Conservation (phyloP, 2,888 invertebrate species). For the Trichopoda pennipes region DNA sequence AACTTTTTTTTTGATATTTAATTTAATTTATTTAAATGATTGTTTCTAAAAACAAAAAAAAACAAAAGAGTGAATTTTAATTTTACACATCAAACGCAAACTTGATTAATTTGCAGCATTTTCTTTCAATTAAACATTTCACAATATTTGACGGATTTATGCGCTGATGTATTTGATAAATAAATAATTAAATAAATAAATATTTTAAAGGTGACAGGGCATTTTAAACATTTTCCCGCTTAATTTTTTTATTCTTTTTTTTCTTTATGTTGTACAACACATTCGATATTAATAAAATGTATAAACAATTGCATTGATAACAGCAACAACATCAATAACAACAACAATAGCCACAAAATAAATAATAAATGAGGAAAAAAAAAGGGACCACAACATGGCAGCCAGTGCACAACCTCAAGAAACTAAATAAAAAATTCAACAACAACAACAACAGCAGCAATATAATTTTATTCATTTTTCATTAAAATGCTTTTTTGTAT, state of each 20-base stretch:
- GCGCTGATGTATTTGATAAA: background rate
- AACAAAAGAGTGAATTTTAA: background rate
- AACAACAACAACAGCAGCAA: background rate
- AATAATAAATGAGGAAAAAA: conserved; percentile 26
- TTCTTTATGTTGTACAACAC: background rate
- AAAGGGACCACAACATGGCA: conserved; percentile 10
- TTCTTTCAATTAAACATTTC: conserved; percentile 15
- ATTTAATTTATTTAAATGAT: conserved; percentile 6
- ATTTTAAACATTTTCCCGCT: conserved; percentile 22
- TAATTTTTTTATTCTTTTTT: conserved; percentile 1
- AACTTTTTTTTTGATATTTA: conserved; percentile 1
- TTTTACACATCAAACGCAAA: background rate
- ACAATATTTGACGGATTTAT: conserved; percentile 3
- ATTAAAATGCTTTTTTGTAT: conserved; percentile 14
- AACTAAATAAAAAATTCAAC: conserved; percentile 23
- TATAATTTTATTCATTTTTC: conserved; percentile 26
- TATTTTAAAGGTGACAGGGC: background rate
- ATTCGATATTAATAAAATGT: conserved; percentile 18
- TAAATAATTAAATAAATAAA: conserved; percentile 9
- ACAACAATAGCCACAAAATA: conserved; percentile 10
- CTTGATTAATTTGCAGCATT: background rate
- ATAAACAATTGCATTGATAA: conserved; percentile 37
- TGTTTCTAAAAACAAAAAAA: conserved; percentile 8
- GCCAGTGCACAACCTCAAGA: conserved; percentile 14
- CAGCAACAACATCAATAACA: conserved; percentile 19